Base-by-base conservation (phyloP, 2,113 vertebrate species). In the Seriola rivoliana region DNA sequence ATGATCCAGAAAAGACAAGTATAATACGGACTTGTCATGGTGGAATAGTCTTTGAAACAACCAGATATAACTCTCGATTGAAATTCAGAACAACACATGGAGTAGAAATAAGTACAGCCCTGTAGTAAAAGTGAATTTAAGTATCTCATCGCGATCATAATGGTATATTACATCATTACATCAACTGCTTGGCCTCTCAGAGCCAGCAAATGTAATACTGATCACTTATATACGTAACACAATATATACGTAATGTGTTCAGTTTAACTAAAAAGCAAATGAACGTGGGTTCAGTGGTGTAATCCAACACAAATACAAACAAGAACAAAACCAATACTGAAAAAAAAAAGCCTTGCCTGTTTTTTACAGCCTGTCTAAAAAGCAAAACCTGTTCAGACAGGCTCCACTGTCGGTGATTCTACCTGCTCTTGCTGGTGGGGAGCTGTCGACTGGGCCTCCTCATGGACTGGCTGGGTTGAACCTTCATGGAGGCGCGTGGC, bases 401-500 rank as follows among this genome's bases (percentile, higher is more conserved):
- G 4, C 17, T 16, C 6, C 13, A 3, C 9, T 2, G 7, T 64
- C 10, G 6, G 59, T 4, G 4, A 1, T 2, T 85, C 95, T 96
- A 99, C 98, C 98, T 99, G 94, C 97, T 97, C 94, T 99, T 99
- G 94, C 96, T 96, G 68, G 96, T 93, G 79, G 97, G 97, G 80
- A 98, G 95, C 94, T 97, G 98, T 95, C 98, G 96, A 88, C 97
- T 99, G 82, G 97, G 96, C 91, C 98, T 96, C 90, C 98, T 96
- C 78, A 97, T 92, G 68, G 98, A 99, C 91, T 99, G 97, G 91
- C 97, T 99, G 90, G 97, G 94, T 80, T 97, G 98, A 78, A 97
- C 96, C 95, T 98, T 99, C 95, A 97, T 97, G 85, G 98, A 98
- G 76, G 97, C 95, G 70, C 98, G 96, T 29, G 98, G 98, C 42